Base-by-base conservation (phyloP, 1,140 invertebrate genomes). In the Sycophaga agraensis region DNA sequence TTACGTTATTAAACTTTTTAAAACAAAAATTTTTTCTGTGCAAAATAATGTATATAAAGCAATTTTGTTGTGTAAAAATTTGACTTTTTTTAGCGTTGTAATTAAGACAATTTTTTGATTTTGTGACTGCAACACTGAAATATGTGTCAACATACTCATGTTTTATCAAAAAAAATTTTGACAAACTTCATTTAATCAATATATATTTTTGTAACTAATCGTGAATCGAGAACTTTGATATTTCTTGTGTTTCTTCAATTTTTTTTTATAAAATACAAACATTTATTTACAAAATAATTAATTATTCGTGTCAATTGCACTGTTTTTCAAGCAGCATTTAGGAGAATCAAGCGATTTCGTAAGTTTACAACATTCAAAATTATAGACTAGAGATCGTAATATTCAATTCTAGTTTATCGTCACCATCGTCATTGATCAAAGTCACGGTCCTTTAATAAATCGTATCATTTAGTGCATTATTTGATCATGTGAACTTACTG, bases 321-420 rank as follows among this genome's bases (percentile, higher is more conserved):
- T 77, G 67, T 79, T 4, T 75, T 68, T 68, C 78, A 81, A 79
- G 78, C 79, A 81, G 79, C 79, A 71, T 78, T 76, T 77, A 72
- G 79, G 78, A 81, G 76, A 78, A 71, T 70, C 72, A 81, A 81
- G 74, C 73, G 77, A 75, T 79, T 78, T 81, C 78, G 79, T 80
- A 81, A 81, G 78, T 81, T 68, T 72, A 65, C 61, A 73, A 73
- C 67, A 65, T 22, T 16, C 24, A 60, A 57, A 56, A 37, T 59
- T 57, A 46, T 22, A 14, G 40, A 37, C 48, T 17, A 50, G 50
- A 37, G 22, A 51, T 24, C 16, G 9, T n/a, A 35, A 60, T 45
- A 60, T 19, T 35, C 28, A 46, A 37, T 0, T 48, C 28, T 45
- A 46, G 39, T 17, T 53, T 53, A 40, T 31, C 40, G 3, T 16